A percentile compares a stretch with the other conserved stretches of the same genome.
phyloP scores from a whole-genome alignment of 2,797 vertebrate species.

The Halcyon badia region DNA sequence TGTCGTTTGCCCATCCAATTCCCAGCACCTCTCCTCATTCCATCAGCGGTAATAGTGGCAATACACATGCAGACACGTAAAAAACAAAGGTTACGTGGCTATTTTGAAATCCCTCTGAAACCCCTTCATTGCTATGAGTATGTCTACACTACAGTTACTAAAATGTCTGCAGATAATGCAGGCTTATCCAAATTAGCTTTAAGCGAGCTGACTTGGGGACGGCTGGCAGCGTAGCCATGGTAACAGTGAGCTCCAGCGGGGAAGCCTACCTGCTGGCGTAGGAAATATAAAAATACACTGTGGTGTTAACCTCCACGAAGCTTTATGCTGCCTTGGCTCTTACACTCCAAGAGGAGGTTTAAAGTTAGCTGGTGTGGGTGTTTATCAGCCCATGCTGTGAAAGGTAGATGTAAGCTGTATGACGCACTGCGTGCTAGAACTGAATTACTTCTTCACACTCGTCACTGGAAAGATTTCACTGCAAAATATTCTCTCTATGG shows the following conservation, averaged over 20 bases:
- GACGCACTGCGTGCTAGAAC: neutral
- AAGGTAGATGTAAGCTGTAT: neutral
- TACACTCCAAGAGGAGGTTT: neutral
- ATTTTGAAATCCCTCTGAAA: neutral
- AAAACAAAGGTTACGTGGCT: neutral
- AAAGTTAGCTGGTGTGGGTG: conserved; percentile 1
- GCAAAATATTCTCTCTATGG: neutral
- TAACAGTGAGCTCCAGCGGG: neutral
- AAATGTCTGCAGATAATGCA: conserved; percentile 18
- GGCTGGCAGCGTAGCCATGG: conserved; percentile 33
- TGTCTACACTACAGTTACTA: neutral
- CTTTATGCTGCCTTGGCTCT: neutral
- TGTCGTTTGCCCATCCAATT: rapidly evolving
- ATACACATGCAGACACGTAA: neutral
- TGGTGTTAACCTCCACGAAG: neutral
- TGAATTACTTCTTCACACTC: neutral
- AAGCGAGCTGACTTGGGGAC: neutral
- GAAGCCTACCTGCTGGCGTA: conserved; percentile 41
- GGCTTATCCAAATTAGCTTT: conserved; percentile 34
- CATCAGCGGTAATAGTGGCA: neutral
- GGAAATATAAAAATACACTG: neutral
- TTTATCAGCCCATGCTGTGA: neutral
- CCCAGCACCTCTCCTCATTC: neutral
- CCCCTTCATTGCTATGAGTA: neutral
- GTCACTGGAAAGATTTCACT: neutral